Percentiles rank a stretch among this genome's conserved stretches.
Conservation (phyloP, 1,140 invertebrate species). For the Rhopalosiphum maidis region DNA sequence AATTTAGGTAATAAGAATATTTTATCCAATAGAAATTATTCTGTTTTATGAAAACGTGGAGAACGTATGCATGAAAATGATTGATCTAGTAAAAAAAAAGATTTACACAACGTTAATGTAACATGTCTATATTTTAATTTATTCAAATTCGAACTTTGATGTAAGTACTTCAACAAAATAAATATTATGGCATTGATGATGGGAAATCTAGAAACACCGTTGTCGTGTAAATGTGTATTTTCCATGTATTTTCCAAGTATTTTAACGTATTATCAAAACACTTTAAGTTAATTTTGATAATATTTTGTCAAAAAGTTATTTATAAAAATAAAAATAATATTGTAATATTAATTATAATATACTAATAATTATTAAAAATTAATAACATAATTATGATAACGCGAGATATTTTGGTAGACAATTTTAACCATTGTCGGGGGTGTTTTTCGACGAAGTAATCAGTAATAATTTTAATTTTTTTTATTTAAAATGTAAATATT, state of each 20-base stretch:
- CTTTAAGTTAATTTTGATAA: neutral
- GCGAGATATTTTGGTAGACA: neutral
- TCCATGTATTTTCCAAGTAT: neutral
- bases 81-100: neutral
- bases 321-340: neutral
- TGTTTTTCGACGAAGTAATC: neutral
- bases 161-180: neutral
- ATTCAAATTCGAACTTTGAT: neutral
- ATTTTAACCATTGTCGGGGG: neutral
- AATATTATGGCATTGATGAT: neutral
- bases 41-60: neutral
- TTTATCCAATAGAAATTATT: neutral
- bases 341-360: neutral
- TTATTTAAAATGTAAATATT: neutral
- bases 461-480: neutral
- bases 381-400: neutral
- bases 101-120: neutral
- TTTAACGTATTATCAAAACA: neutral
- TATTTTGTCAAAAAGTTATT: too few relatives aligned
- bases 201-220: neutral
- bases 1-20: neutral
- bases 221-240: neutral
- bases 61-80: neutral
- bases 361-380: neutral
- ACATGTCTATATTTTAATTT: neutral